Base-by-base conservation (phyloP, 1,140 invertebrate species). In the Platyscapa corneri region DNA sequence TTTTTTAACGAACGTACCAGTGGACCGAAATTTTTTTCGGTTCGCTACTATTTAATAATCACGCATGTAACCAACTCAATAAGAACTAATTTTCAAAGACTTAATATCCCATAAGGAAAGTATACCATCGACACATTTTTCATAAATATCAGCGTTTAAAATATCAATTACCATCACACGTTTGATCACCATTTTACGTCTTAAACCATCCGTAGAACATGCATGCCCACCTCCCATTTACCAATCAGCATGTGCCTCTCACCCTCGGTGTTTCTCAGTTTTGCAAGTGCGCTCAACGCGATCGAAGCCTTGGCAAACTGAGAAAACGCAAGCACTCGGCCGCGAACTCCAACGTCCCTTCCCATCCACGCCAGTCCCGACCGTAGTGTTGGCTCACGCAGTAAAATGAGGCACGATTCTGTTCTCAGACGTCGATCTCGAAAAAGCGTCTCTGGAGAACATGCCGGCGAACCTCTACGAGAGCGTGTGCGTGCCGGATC, bases 401-500 rank as follows among this genome's bases (percentile, higher is more conserved):
- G 20, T 60, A 60, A 60, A 5, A 23, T 3, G 20, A 70, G 67
- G 14, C 32, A 23, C n/a, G 34, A 0, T 70, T 70, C 34, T 74
- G 23, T 60, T 94, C 94, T 80, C 93, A 96, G 96, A 96, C 90
- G 95, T 96, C 42, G 95, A 96, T 91, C 94, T 95, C 88, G 95
- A 96, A 88, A 93, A 95, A 84, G 93, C 95, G 30, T 94, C 95
- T 65, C 92, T 95, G 90, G 96, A 96, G 90, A 96, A 96, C 89
- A 94, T 95, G 90, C 92, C 93, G 60, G 92, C 94, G 80, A 95
- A 94, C 91, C 94, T 97, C 89, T 97, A 97, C 94, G 96, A 97
- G 89, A 95, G 95, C 86, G 95, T 97, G 88, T 97, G 96, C 91
- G 96, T 97, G 89, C 96, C 96, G 86, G 97, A 97, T 91, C 94